phyloP scores from a whole-genome alignment of 2,113 vertebrate species.

The Ameiurus melas region DNA sequence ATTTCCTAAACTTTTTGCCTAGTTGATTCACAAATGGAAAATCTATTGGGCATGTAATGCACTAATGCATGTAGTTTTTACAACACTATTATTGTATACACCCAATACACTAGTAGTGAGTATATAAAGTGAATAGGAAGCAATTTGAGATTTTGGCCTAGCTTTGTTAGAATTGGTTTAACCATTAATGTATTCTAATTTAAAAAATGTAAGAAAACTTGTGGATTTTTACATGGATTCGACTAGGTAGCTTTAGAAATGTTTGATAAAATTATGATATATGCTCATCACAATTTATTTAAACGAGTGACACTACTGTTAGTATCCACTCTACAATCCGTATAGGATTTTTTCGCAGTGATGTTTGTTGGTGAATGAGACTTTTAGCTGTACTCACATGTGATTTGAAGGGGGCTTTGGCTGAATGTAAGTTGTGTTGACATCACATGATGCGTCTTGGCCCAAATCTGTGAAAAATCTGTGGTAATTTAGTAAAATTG shows the following conservation, averaged over 20 bases:
- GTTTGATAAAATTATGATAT: neutral
- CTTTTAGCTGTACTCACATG: too few species aligned
- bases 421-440: too few species aligned
- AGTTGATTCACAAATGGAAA: neutral
- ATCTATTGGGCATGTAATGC: neutral
- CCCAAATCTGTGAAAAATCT: too few species aligned
- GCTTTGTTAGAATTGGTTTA: neutral
- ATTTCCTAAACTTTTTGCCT: neutral
- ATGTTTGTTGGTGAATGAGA: too few species aligned
- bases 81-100: neutral
- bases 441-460: too few species aligned
- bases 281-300: neutral
- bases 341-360: too few species aligned
- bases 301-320: neutral
- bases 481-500: too few species aligned
- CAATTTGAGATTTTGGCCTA: neutral
- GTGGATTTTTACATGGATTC: neutral
- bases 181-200: neutral
- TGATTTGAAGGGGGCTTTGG: too few species aligned
- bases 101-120: neutral
- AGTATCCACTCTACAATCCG: too few species aligned
- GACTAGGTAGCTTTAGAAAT: neutral
- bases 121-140: neutral
- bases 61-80: neutral
- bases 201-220: neutral